phyloP scores from a whole-genome alignment of 2,113 vertebrate genomes.

The Myrmecophaga tridactyla region DNA sequence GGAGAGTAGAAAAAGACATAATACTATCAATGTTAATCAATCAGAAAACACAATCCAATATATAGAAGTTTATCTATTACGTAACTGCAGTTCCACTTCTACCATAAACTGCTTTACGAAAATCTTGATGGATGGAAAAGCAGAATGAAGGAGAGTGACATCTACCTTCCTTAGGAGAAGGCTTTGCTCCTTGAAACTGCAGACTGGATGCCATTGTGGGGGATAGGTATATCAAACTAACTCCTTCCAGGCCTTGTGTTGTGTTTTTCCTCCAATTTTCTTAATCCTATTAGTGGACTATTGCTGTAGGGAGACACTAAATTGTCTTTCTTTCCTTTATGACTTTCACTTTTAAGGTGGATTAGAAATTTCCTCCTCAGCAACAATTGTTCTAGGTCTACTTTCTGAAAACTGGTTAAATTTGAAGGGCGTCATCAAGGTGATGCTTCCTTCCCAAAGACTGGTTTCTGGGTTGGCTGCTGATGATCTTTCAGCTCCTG shows the following conservation, averaged over 20 bases:
- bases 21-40: not conserved
- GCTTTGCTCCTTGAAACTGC: not conserved
- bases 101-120: not conserved
- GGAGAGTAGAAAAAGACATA: not conserved
- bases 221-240: accelerated
- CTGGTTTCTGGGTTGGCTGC: too few species aligned
- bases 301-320: not conserved
- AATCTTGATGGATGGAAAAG: not conserved
- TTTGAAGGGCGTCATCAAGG: not conserved
- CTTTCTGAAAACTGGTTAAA: not conserved
- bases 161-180: not conserved
- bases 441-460: too few species aligned
- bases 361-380: not conserved
- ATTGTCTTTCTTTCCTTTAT: conserved; percentile 8
- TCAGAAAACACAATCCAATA: not conserved
- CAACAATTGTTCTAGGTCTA: not conserved
- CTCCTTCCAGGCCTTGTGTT: not conserved
- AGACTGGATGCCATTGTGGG: not conserved
- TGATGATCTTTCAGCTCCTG: too few species aligned
- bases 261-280: conserved; percentile 5
- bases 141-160: not conserved
- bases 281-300: not conserved
- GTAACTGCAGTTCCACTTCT: not conserved
- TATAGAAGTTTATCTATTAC: not conserved
- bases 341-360: not conserved